A percentile compares a stretch with the other conserved stretches of the same genome.
phyloP scores from a whole-genome alignment of 2,888 invertebrate species.

The Acleris cristana region DNA sequence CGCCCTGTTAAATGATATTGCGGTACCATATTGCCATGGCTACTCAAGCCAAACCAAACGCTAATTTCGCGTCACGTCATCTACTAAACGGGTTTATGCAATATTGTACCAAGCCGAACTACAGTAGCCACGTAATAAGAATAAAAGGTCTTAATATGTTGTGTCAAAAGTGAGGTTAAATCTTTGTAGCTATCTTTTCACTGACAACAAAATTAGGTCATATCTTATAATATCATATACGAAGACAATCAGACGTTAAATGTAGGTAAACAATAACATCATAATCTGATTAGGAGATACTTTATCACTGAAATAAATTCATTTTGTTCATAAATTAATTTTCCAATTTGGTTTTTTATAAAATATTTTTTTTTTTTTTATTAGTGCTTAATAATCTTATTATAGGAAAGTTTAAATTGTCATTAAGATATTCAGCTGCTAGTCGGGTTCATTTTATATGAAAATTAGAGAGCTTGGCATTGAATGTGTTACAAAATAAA shows the following conservation, averaged over 20 bases:
- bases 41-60: slow-evolving; percentile 48
- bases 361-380: not conserved
- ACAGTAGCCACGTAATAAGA: not conserved
- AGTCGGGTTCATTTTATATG: too few relatives aligned
- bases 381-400: not conserved
- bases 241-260: too few relatives aligned
- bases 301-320: too few relatives aligned
- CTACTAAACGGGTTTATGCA: slow-evolving; percentile 4
- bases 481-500: not conserved
- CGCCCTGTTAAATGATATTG: slow-evolving; percentile 16
- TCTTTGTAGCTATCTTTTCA: too few relatives aligned
- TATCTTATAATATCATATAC: too few relatives aligned
- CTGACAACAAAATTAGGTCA: too few relatives aligned
- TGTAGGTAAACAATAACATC: too few relatives aligned
- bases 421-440: not conserved
- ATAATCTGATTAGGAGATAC: too few relatives aligned
- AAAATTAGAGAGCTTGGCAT: too few relatives aligned
- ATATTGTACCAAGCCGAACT: slow-evolving; percentile 11
- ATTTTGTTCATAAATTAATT: too few relatives aligned
- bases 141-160: too few relatives aligned
- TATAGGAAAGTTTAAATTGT: not conserved
- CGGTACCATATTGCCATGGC: slow-evolving; percentile 49
- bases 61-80: slow-evolving; percentile 13
- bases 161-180: slow-evolving; percentile 16
- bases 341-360: too few relatives aligned